These are phyloP conservation scores for Trypoxylus dichotomus DNA, from an alignment of 1,140 invertebrate genomes.

Conservation along the genomic window DNA sequence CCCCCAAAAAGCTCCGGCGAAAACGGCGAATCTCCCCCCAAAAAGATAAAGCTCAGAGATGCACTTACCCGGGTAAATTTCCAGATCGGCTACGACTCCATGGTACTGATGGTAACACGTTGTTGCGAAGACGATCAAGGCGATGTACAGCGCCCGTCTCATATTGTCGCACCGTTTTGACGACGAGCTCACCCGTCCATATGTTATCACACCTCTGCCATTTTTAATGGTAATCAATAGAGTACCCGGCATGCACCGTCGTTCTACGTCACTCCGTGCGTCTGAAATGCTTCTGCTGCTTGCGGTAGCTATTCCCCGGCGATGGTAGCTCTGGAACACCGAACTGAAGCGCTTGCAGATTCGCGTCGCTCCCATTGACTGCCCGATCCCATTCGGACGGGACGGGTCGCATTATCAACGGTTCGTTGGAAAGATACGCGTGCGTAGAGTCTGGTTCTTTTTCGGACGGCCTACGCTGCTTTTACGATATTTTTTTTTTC, in stretches of 20 bases:
- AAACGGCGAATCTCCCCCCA: background rate
- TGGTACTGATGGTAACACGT: too few species aligned
- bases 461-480: too few species aligned
- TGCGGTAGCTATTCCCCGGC: background rate
- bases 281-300: background rate
- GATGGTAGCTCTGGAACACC: too few species aligned
- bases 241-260: slow-evolving; percentile 13
- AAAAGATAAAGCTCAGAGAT: background rate
- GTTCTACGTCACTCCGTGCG: slow-evolving; percentile 23
- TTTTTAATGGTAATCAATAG: slow-evolving; percentile 29
- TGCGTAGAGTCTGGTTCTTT: background rate
- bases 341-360: too few species aligned
- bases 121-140: background rate
- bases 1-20: background rate
- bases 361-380: slow-evolving; percentile 3
- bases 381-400: background rate
- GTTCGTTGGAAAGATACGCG: background rate
- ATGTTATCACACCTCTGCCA: slow-evolving; percentile 34
- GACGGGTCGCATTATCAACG: background rate
- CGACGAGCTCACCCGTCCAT: slow-evolving; percentile 25
- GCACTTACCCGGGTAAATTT: slow-evolving; percentile 31
- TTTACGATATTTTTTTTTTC: too few species aligned
- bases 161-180: background rate
- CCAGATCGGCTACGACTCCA: slow-evolving; percentile 22
- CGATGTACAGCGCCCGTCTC: background rate